Percentiles rank a stretch among this genome's conserved stretches.
Conservation (phyloP, 2,888 invertebrate species). For the Pachydiplax longipennis region DNA sequence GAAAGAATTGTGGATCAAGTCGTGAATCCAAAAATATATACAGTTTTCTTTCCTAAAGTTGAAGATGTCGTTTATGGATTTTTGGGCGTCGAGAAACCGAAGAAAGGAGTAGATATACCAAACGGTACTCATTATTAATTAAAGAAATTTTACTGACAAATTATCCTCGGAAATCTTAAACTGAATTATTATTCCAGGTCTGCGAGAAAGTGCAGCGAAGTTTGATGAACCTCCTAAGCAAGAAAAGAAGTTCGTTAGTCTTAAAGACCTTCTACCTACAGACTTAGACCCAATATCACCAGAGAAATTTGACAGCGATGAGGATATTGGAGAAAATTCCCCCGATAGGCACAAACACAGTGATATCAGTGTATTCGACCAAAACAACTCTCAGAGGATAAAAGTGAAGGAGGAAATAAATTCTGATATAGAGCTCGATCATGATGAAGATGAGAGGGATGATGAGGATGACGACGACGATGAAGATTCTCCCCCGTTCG, state of each 20-base stretch:
- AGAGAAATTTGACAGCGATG: conserved; percentile 60
- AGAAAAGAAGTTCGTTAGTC: conserved; percentile 54
- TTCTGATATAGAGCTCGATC: conserved; percentile 56
- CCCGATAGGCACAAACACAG: not conserved
- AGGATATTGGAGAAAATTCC: conserved; percentile 12
- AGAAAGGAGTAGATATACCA: conserved; percentile 53
- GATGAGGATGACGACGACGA: conserved; percentile 65
- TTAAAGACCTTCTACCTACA: conserved; percentile 71
- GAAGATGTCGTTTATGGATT: conserved; percentile 89
- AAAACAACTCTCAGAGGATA: conserved; percentile 54
- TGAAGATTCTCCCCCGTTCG: conserved; percentile 73
- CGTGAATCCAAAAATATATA: conserved; percentile 89
- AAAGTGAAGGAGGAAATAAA: conserved; percentile 55
- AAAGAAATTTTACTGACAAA: conserved; percentile 47
- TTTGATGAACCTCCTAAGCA: not conserved
- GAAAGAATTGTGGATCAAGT: conserved; percentile 96
- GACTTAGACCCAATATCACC: conserved; percentile 85
- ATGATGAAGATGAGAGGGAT: conserved; percentile 57
- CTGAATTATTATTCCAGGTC: not conserved
- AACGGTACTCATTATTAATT: conserved; percentile 51
- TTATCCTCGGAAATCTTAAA: not conserved
- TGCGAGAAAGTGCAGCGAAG: not conserved
- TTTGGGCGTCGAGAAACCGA: conserved; percentile 80
- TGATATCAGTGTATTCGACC: conserved; percentile 51
- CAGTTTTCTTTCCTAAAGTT: conserved; percentile 87